Evolutionary conservation across 2,113 vertebrate genomes (phyloP).

Genomic region (Nansenia antarctica): DNA sequence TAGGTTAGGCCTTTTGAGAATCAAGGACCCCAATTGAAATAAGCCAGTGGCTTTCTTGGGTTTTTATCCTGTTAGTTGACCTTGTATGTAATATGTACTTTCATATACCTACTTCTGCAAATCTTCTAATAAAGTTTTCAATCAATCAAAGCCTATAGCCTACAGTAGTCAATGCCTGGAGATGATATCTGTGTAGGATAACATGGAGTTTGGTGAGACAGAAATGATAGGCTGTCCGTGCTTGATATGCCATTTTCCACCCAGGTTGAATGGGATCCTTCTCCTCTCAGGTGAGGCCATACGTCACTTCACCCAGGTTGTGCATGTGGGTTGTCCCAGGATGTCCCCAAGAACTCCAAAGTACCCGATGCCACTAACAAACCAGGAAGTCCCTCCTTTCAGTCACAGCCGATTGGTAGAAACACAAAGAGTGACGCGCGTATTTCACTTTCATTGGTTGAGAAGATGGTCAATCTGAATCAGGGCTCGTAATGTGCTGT

Average conservation of each 20-base stretch:
- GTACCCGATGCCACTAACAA: background rate
- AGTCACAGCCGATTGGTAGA: conserved; percentile 50
- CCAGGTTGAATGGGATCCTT: background rate
- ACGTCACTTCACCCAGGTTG: conserved; percentile 51
- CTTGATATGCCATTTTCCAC: background rate
- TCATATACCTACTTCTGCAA: too few relatives aligned
- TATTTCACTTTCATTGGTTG: conserved; percentile 46
- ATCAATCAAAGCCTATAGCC: too few relatives aligned
- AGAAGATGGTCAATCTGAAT: conserved; percentile 13
- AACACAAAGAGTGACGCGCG: background rate
- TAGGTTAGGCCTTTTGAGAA: too few relatives aligned
- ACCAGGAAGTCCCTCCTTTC: conserved; percentile 73
- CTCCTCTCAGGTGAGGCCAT: conserved; percentile 56
- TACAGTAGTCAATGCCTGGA: too few relatives aligned
- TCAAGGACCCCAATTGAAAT: too few relatives aligned
- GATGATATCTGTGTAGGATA: too few relatives aligned
- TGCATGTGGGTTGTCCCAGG: conserved; percentile 36
- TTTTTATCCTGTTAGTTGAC: too few relatives aligned
- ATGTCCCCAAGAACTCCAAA: conserved; percentile 30
- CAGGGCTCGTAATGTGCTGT: conserved; percentile 39
- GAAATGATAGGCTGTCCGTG: too few relatives aligned
- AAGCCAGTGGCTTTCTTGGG: too few relatives aligned
- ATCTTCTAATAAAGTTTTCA: too few relatives aligned
- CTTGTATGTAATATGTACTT: too few relatives aligned
- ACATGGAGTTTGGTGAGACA: too few relatives aligned